These are phyloP conservation scores for Colostygia pectinataria DNA, from an alignment of 2,888 invertebrate genomes.

Conservation along the genomic window DNA sequence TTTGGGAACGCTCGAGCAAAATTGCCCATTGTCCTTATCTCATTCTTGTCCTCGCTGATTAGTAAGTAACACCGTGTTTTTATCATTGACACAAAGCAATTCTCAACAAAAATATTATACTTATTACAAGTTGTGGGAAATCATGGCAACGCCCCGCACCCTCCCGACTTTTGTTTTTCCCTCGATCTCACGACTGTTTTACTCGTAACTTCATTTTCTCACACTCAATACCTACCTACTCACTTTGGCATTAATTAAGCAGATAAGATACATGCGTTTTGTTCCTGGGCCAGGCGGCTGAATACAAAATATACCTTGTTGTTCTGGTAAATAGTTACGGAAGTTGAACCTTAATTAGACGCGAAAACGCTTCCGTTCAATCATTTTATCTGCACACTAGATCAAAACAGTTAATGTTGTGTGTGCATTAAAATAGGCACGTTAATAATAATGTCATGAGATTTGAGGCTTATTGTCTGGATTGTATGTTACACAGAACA, in stretches of 20 bases:
- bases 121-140: constrained; percentile 63
- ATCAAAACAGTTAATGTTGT: constrained; percentile 10
- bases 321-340: constrained; percentile 43
- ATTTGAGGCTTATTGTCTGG: background rate
- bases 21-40: constrained; percentile 69
- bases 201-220: constrained; percentile 59
- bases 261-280: constrained; percentile 42
- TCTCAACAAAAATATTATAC: constrained; percentile 60
- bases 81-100: constrained; percentile 68
- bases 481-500: background rate
- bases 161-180: constrained; percentile 59
- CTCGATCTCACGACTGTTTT: constrained; percentile 64
- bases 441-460: background rate
- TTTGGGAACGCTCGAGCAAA: constrained; percentile 59
- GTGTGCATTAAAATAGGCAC: constrained; percentile 9
- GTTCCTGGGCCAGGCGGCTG: constrained; percentile 45
- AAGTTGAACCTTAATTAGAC: constrained; percentile 43
- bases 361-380: constrained; percentile 40
- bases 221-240: constrained; percentile 53
- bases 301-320: constrained; percentile 45
- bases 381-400: constrained; percentile 24
- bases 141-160: constrained; percentile 48
- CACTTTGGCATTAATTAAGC: constrained; percentile 61
- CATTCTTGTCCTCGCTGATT: constrained; percentile 67
- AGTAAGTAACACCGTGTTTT: constrained; percentile 66